Evolutionary conservation across 2,797 vertebrate species (phyloP), one percentile per base, ranked within the genome.

Genomic region (Anguilla anguilla): DNA sequence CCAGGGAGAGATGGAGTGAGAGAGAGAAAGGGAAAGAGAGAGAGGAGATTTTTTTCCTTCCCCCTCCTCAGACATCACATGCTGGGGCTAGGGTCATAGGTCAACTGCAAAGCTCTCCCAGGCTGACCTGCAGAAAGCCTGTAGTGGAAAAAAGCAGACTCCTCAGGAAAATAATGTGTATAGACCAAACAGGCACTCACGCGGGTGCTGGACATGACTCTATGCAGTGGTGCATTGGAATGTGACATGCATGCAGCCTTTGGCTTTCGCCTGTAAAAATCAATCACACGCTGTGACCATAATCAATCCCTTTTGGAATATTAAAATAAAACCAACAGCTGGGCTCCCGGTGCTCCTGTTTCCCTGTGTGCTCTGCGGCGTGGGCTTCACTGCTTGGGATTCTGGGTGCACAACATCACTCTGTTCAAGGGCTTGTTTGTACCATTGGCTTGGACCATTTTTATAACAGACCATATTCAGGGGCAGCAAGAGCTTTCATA

Each of bases 1-100:
- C 96, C 89, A 4, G 94, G 94, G 96, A 94, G 91, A 89, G 92
- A 91, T 91, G 89, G 89, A 88, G 92, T 51, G 59, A 57, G 55
- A 74, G n/a, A 69, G 51, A 49, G 31, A 86, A 67, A 74, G 43
- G 13, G 49, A 55, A n/a, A 85, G 61, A 51, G 69, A 55, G 85
- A 46, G n/a, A n/a, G 72, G 84, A 49, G 46, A 51, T 5, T 59
- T 59, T 13, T n/a, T 64, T 28, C 15, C 39, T 64, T 25, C 35
- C 28, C 64, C 31, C 69, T 67, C 39, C 55, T 84, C n/a, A 84
- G 49, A 85, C 84, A 61, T 64, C 84, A 51, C 74, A 59, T 46
- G 53, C 25, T 61, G 35, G 35, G 53, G 28, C 67, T 28, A 10
- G 46, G 79, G 79, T 51, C 83, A 55, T 22, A 13, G 51, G 9